phyloP scores from a whole-genome alignment of 1,140 invertebrate species.

The Hypsibius dujardini region DNA sequence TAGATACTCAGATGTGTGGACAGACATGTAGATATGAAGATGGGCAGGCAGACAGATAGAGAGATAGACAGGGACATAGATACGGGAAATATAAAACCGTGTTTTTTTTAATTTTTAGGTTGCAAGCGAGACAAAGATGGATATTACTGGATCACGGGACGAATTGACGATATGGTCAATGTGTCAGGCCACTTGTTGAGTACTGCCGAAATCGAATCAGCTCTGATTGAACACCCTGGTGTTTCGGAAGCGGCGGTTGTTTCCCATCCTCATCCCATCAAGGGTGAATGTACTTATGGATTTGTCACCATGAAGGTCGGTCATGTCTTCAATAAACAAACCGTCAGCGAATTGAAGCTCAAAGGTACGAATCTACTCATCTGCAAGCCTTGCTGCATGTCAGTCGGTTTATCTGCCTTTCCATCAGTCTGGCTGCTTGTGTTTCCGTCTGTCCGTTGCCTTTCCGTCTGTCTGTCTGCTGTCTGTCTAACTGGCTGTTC shows the following conservation, averaged over 20 bases:
- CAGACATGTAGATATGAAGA: no score
- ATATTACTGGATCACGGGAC: slow-evolving; percentile 87
- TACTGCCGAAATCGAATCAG: slow-evolving; percentile 77
- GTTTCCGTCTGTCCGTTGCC: no score
- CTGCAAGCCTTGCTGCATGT: no score
- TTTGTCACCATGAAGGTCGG: slow-evolving; percentile 73
- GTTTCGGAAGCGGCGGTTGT: slow-evolving; percentile 89
- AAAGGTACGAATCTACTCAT: not conserved
- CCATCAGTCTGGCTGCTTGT: no score
- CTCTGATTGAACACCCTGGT: slow-evolving; percentile 58
- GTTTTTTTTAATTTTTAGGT: slow-evolving; percentile 35
- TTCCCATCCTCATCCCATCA: slow-evolving; percentile 71
- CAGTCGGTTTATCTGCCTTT: no score
- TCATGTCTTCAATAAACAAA: slow-evolving; percentile 22
- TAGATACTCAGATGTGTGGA: no score
- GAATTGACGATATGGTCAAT: slow-evolving; percentile 94
- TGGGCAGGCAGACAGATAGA: no score
- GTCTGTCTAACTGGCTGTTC: no score
- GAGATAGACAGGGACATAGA: no score
- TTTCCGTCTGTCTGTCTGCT: no score
- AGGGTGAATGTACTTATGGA: slow-evolving; percentile 89
- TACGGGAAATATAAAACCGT: no score
- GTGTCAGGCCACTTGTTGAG: slow-evolving; percentile 92
- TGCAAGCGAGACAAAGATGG: slow-evolving; percentile 76
- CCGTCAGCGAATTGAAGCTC: slow-evolving; percentile 25